Evolutionary conservation across 1,140 invertebrate genomes (phyloP).

Genomic region (Dendroctonus valens): DNA sequence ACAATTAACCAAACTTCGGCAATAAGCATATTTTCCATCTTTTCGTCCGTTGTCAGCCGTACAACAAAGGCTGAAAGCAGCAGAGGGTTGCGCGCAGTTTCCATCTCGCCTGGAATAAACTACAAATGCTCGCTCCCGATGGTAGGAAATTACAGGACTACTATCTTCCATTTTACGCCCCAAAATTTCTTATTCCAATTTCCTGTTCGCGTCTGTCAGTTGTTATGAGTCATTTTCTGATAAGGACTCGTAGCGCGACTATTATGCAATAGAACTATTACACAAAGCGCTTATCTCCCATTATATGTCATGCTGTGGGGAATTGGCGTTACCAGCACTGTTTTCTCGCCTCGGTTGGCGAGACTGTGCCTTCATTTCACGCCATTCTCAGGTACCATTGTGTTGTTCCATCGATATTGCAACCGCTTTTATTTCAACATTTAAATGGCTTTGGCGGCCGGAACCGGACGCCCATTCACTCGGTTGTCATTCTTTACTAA

Average conservation of each 20-base stretch:
- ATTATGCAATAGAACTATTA: slow-evolving; percentile 53
- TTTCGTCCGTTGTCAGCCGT: too few species aligned
- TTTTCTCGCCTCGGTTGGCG: slow-evolving; percentile 45
- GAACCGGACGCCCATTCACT: slow-evolving; percentile 26
- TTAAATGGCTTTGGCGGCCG: slow-evolving; percentile 13
- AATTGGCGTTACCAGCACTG: slow-evolving; percentile 47
- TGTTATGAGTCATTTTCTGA: slow-evolving; percentile 57
- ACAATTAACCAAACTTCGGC: too few species aligned
- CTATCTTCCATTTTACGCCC: slow-evolving; percentile 58
- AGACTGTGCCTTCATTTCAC: slow-evolving; percentile 38
- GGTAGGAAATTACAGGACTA: slow-evolving; percentile 51
- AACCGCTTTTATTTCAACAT: slow-evolving; percentile 17
- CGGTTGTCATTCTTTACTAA: slow-evolving; percentile 20
- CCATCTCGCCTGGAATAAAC: slow-evolving; percentile 22
- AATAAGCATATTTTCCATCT: too few species aligned
- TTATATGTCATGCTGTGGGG: slow-evolving; percentile 51
- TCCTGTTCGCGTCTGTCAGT: slow-evolving; percentile 56
- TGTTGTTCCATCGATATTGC: slow-evolving; percentile 26
- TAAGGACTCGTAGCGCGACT: slow-evolving; percentile 50
- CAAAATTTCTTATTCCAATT: slow-evolving; percentile 58
- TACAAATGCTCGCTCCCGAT: slow-evolving; percentile 34
- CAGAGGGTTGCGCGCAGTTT: slow-evolving; percentile 2
- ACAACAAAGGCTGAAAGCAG: too few species aligned
- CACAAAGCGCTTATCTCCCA: slow-evolving; percentile 50
- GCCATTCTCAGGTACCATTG: slow-evolving; percentile 41